Percentiles rank a stretch among this genome's conserved stretches.
Evolutionary conservation across 2,113 vertebrate species (phyloP).

Genomic region (Mionectes macconnelli): DNA sequence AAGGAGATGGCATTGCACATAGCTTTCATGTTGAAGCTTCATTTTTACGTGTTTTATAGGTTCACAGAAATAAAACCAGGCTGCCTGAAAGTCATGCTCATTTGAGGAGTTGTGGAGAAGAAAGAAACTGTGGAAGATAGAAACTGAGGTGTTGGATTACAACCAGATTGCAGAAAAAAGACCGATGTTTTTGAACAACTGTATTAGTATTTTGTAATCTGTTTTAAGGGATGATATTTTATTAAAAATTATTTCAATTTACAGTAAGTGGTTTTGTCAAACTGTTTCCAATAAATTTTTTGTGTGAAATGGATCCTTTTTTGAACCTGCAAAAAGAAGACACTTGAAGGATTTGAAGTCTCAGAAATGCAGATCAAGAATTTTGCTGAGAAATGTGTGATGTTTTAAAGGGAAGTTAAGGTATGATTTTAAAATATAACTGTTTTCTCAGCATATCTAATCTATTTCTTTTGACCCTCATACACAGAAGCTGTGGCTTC

Average conservation of each 20-base stretch:
- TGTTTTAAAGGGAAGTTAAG: slow-evolving; percentile 19
- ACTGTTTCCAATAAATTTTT: background rate
- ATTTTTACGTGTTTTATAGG: slow-evolving; percentile 75
- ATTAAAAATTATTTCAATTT: slow-evolving; percentile 21
- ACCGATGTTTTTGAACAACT: background rate
- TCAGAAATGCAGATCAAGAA: background rate
- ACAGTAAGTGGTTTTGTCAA: background rate
- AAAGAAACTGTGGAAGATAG: background rate
- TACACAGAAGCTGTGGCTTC: background rate
- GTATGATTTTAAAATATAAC: background rate
- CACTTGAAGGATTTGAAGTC: background rate
- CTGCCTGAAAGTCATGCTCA: slow-evolving; percentile 86
- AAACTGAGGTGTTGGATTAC: slow-evolving; percentile 29
- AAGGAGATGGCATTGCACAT: background rate
- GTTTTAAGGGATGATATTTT: slow-evolving; percentile 48
- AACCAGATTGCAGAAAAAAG: background rate
- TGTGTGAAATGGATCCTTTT: background rate
- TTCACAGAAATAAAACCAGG: slow-evolving; percentile 89
- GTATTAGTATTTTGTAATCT: slow-evolving; percentile 42
- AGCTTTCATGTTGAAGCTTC: slow-evolving; percentile 42
- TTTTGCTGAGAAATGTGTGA: background rate
- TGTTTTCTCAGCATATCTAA: background rate
- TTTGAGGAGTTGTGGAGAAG: slow-evolving; percentile 66
- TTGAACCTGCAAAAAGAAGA: background rate
- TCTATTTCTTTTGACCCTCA: background rate